phyloP scores from a whole-genome alignment of 2,113 vertebrate genomes.

The Prietella phreatophila region DNA sequence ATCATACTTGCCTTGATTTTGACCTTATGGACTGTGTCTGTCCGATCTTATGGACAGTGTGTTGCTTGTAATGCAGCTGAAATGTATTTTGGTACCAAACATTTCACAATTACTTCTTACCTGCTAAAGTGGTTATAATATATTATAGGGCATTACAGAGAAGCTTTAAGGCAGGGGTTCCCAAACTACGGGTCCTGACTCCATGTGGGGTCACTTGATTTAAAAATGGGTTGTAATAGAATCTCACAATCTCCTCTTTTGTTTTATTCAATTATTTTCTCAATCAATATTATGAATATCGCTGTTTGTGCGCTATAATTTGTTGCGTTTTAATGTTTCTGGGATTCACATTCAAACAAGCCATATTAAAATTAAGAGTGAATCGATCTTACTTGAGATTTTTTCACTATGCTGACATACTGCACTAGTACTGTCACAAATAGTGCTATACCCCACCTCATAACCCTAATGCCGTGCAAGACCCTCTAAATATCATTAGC shows the following conservation, averaged over 20 bases:
- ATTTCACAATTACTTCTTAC: neutral
- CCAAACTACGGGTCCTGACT: neutral
- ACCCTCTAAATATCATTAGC: neutral
- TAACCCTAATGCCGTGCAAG: no score
- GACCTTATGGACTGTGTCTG: neutral
- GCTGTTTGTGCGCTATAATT: neutral
- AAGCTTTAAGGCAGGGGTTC: neutral
- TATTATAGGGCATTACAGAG: neutral
- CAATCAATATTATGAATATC: neutral
- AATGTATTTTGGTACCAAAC: neutral
- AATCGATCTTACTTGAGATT: neutral
- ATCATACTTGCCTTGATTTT: neutral
- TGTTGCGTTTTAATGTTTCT: neutral
- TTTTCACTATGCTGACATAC: neutral
- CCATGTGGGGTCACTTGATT: neutral
- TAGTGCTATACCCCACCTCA: no score
- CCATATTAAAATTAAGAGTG: neutral
- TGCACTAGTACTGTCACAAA: neutral
- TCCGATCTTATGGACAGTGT: neutral
- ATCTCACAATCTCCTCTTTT: neutral
- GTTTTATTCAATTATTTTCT: neutral
- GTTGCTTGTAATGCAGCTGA: neutral
- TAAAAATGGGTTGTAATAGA: neutral
- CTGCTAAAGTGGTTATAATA: neutral
- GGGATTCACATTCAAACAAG: neutral